Evolutionary conservation across 37 sponge, comb jelly and placozoan species (phyloP), one percentile per base, ranked within the genome.

Genomic region (Chondrosia reniformis): DNA sequence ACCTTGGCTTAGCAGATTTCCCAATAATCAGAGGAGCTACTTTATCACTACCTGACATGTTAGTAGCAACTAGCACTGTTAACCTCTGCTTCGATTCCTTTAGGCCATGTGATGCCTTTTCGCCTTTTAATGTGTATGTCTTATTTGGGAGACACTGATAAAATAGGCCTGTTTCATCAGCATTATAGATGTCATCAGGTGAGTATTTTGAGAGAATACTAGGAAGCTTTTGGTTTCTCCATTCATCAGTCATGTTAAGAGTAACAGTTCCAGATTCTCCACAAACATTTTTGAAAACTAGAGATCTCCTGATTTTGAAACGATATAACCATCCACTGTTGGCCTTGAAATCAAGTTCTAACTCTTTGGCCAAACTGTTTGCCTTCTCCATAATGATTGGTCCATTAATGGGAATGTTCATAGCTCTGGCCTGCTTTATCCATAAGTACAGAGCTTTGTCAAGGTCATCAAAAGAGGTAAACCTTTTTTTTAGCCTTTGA

Each of bases 1-100:
- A 66, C 36, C 67, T 66, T 37, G 67, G 67, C 19, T 36, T 66
- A 39, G 67, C 67, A 37, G 67, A 66, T 39, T 66, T 66, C 13
- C 67, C 67, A 33, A 66, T 66, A 33, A 66, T 36, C 67, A 66
- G 67, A 34, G 67, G 67, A 36, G 17, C 36, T 39, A 66, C 39
- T 39, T 66, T 66, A 17, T 36, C 67, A 66, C 39, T 66, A 37
- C 67, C 67, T 66, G 67, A 66, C 67, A 66, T 66, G 67, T 66
- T 66, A 33, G 67, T 39, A 37, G 67, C 67, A 5, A 66, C 39
- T 19, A 66, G 67, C 32, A 66, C 67, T 37, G 67, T 66, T 66
- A 66, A 28, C 30, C 67, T 12, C 32, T 66, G 39, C 67, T 66
- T 66, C 9, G 67, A 66, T 31, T 66, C 67, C 67, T 66, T 66